Evolutionary conservation across 2,888 invertebrate species (phyloP).

Genomic region (Lasioglossum villosulum): DNA sequence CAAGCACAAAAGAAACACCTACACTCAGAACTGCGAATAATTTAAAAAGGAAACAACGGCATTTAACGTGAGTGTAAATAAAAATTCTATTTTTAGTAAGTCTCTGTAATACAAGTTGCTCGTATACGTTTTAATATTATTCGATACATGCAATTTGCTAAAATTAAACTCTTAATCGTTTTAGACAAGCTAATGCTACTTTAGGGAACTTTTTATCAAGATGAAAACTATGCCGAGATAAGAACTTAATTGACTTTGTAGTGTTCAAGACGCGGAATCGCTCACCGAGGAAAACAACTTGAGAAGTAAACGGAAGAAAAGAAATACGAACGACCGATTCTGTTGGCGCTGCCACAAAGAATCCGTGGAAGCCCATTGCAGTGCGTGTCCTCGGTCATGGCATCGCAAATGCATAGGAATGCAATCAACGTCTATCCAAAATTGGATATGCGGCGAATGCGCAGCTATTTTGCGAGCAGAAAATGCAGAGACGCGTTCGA

Average conservation of each 20-base stretch:
- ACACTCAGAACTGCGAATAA: constrained; percentile 51
- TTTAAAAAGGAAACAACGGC: constrained; percentile 75
- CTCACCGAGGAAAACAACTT: constrained; percentile 45
- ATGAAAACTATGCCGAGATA: neutral
- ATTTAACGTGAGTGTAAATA: constrained; percentile 67
- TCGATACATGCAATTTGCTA: neutral
- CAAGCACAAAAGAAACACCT: constrained; percentile 42
- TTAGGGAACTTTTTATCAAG: neutral
- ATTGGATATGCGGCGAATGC: constrained; percentile 96
- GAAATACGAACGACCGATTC: constrained; percentile 85
- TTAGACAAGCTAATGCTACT: neutral
- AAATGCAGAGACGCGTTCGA: constrained; percentile 89
- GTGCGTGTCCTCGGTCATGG: constrained; percentile 93
- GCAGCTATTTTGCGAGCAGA: constrained; percentile 90
- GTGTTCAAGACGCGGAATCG: constrained; percentile 49
- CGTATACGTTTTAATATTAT: neutral
- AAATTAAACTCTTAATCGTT: neutral
- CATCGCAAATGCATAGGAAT: constrained; percentile 91
- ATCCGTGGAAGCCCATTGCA: constrained; percentile 88
- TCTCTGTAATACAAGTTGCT: neutral
- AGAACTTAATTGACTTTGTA: constrained; percentile 37
- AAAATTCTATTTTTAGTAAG: neutral
- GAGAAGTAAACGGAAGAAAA: constrained; percentile 72
- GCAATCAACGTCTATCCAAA: constrained; percentile 85
- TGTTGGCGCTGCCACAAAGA: constrained; percentile 97